Base-by-base conservation (phyloP, 1,140 invertebrate species). In the Papilio glaucus region DNA sequence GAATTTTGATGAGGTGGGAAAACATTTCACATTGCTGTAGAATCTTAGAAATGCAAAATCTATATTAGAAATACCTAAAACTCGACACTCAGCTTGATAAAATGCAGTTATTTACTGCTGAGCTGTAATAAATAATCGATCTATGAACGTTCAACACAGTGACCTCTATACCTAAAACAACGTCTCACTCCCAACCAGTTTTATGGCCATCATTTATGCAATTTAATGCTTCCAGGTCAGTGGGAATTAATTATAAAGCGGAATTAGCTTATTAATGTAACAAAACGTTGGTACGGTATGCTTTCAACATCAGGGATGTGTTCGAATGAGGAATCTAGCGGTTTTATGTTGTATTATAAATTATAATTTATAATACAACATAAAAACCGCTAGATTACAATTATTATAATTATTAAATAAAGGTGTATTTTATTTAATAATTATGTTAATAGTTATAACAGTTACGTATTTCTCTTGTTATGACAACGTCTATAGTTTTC, bases 211-310 rank as follows among this genome's bases (percentile, higher is more conserved):
- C 72, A 74, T 75, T 79, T 79, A 81, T 77, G 74, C 74, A 82
- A 80, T 78, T 78, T 81, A 81, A 72, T 75, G 79, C 74, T 83
- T 79, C 61, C 77, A 76, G 86, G 83, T 85, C 78, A 85, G 73
- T 81, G 70, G 75, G 80, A 77, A 80, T 78, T 77, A 77, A 74
- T 74, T 68, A 68, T 70, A 45, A 26, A 49, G 5, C 7, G 45
- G 33, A 61, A 71, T 71, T 21, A 53, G 33, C 61, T 63, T 63
- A 63, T 63, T 63, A 63, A 63, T 63, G n/a, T 15, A 37, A 63
- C 33, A 63, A 63, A 63, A 38, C 29, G 61, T 63, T 21, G 15
- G 33, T 38, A 63, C 15, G 33, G 15, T 38, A 37, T 37, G 61
- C 39, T 63, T 62, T 38, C 13, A 33, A 37, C 6, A 18, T 53